A percentile compares a stretch with the other conserved stretches of the same genome.
Conservation (phyloP, 2,888 invertebrate species). For the Plebejus argus region DNA sequence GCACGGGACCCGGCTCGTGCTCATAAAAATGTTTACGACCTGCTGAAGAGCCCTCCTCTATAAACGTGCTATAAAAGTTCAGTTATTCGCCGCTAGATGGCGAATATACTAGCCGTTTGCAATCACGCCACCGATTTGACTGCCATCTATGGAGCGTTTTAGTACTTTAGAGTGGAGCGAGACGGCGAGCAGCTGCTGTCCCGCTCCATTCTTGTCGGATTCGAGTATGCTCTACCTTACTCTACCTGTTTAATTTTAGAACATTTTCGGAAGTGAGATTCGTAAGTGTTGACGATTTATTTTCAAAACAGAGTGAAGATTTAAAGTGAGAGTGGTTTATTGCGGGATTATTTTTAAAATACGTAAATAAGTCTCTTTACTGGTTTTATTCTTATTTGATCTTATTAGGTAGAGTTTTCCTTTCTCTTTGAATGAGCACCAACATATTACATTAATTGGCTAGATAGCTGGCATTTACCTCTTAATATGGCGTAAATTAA, state of each 20-base stretch:
- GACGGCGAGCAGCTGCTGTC: slow-evolving; percentile 49
- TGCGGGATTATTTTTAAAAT: background rate
- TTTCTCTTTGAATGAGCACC: slow-evolving; percentile 25
- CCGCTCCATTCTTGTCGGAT: slow-evolving; percentile 51
- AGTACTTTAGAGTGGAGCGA: slow-evolving; percentile 62
- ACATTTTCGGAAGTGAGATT: slow-evolving; percentile 33
- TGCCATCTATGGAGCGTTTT: slow-evolving; percentile 80
- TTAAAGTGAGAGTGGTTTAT: background rate
- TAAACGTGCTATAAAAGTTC: slow-evolving; percentile 80
- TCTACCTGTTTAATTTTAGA: slow-evolving; percentile 37
- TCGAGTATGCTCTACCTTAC: slow-evolving; percentile 54
- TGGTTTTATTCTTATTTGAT: background rate
- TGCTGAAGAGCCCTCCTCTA: slow-evolving; percentile 80
- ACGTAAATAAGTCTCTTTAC: slow-evolving; percentile 40
- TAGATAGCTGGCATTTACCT: background rate
- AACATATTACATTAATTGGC: slow-evolving; percentile 4
- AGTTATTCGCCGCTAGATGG: slow-evolving; percentile 78
- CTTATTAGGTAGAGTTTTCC: slow-evolving; percentile 20
- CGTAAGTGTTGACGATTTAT: slow-evolving; percentile 30
- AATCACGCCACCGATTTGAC: slow-evolving; percentile 74
- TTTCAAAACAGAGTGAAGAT: background rate
- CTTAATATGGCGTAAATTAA: slow-evolving; percentile 4
- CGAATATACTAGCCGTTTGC: slow-evolving; percentile 76
- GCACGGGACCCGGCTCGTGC: slow-evolving; percentile 76
- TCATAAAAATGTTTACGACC: slow-evolving; percentile 81